Base-by-base conservation (phyloP, 2,888 invertebrate genomes). In the Lomographa bimaculata region DNA sequence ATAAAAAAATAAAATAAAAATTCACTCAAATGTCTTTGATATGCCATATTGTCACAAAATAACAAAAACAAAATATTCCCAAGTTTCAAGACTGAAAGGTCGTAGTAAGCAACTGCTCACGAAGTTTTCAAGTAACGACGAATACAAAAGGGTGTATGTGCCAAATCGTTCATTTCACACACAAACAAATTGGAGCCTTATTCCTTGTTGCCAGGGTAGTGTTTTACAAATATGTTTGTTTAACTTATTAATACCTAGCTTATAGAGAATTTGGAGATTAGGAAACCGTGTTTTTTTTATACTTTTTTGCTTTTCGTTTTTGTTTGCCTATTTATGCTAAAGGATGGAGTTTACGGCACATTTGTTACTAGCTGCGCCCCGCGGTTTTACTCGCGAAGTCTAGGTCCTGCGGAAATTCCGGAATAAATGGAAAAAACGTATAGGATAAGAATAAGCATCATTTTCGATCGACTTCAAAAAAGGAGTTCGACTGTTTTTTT, bases 231-330 rank as follows among this genome's bases (percentile, higher is more conserved):
- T 11, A 26, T 65, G 48, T 70, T 71, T 66, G 54, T 64, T 50
- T 68, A 76, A 79, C 79, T 80, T 84, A 84, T 86, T 84, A 85
- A 82, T 81, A 71, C 64, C 60, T 65, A 71, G 74, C 71, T 74
- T 74, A 79, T 76, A 79, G 71, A 79, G 75, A 80, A 82, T 84
- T 86, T 74, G 72, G 68, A 82, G 81, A 85, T 86, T 87, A 86
- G 82, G 79, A 79, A 81, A 79, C 67, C 69, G 50, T 67, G 58
- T 71, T 74, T 75, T 79, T 78, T 57, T 54, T 60, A 38, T 28
- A n/a, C 50, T 46, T 29, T 50, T 53, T 44, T 49, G 41, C 21
- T 23, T 59, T 60, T 64, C 64, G 65, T 70, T 70, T 65, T 61
- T 59, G 47, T 59, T 57, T 47, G 46, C 52, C 53, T 69, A 66